Base-by-base conservation (phyloP, 2,113 vertebrate species). In the Phrynocephalus versicolor region DNA sequence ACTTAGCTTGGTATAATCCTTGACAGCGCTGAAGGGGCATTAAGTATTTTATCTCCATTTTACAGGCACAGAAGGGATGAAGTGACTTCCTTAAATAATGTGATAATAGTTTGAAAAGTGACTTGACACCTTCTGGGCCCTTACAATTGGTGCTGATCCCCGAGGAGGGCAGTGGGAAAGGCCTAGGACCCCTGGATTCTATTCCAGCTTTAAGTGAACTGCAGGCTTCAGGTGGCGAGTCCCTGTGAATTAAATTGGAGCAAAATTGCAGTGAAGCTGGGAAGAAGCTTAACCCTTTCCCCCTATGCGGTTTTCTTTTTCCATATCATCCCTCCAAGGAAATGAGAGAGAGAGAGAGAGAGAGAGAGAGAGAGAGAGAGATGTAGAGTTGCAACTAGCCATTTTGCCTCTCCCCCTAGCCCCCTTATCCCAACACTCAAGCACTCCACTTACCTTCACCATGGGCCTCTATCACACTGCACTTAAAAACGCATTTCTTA, bases 1-100 rank as follows among this genome's bases (percentile, higher is more conserved):
- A 45, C 72, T 82, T 76, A 39, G 45, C 71, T 67, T 70, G 15
- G 25, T 58, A 76, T 58, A 81, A 75, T 75, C 79, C 80, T 51
- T 69, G 79, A 82, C 64, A 58, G 73, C 72, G 76, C 45, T 76
- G 33, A 75, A 41, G 70, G 39, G 79, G 33, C 79, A 57, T 81
- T 58, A 79, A 83, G 71, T 73, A 78, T 70, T 85, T 85, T 78
- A 85, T 85, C 64, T 85, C 64, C 62, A 35, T 78, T 69, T 69
- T 67, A 78, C 75, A 85, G 83, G 33, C 83, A 58, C 27, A 78
- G 35, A 77, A 58, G 64, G n/a, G 64, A 69, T 58, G 83, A 85
- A 78, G 62, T 58, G 51, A 58, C 62, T 70, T 70, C 27, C 71
- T 57, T 85, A 78, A 70, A n/a, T 85, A 71, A 85, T 69, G 75